Conservation (phyloP, 2,113 vertebrate genomes). For the Butorides virescens region DNA sequence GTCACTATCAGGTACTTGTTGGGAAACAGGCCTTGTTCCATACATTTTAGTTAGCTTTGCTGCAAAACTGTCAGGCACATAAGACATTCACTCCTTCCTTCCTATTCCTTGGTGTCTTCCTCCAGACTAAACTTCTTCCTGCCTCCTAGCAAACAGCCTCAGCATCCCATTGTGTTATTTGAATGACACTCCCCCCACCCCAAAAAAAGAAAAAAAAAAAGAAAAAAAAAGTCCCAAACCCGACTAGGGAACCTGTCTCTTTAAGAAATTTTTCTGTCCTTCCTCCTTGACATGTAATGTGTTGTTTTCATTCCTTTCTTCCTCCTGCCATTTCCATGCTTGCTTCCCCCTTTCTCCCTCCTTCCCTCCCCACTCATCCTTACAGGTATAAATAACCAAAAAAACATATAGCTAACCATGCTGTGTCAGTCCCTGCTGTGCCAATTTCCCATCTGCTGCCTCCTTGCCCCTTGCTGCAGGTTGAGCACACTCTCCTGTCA, state of each 20-base stretch:
- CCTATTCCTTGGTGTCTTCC: neutral
- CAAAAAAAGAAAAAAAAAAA: neutral
- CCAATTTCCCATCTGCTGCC: slow-evolving; percentile 21
- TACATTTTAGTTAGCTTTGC: neutral
- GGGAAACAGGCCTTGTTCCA: neutral
- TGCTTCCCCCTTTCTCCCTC: neutral
- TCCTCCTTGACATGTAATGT: neutral
- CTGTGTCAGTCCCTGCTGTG: neutral
- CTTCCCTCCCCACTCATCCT: neutral
- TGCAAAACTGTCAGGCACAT: neutral
- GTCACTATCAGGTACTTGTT: neutral
- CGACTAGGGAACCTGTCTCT: neutral
- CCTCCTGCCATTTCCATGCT: neutral
- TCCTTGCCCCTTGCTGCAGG: neutral
- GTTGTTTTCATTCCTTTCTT: neutral
- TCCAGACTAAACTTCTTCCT: neutral
- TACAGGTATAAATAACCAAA: slow-evolving; percentile 23
- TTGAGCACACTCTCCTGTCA: neutral
- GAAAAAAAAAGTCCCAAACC: too few relatives aligned
- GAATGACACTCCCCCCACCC: neutral
- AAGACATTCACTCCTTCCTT: neutral
- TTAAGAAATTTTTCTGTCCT: neutral
- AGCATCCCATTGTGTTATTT: neutral
- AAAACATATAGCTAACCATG: neutral
- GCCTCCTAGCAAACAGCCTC: neutral